Percentiles rank a stretch among this genome's conserved stretches.
These are phyloP conservation scores for Bergia sp. DNA, from an alignment of 92 coral and sea anemone species.

Conservation along the genomic window DNA sequence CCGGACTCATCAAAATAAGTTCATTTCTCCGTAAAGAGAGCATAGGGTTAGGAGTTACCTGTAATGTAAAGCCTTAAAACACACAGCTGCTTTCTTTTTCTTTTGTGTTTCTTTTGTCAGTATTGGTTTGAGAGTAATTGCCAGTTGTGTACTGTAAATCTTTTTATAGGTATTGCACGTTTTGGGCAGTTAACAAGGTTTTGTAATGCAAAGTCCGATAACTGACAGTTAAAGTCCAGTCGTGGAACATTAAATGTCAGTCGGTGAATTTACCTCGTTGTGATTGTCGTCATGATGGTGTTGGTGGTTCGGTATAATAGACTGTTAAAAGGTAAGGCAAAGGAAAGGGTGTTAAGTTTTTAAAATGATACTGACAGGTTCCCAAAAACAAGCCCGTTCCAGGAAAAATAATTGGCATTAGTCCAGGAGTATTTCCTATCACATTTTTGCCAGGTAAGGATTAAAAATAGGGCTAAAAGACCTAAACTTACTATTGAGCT, in stretches of 20 bases:
- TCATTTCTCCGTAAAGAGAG: no score
- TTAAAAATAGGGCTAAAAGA: no score
- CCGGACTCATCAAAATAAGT: no score
- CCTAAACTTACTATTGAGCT: no score
- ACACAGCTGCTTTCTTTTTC: no score
- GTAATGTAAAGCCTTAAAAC: no score
- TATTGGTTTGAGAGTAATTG: not conserved
- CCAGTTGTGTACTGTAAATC: not conserved
- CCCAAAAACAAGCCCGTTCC: not conserved
- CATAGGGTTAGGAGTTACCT: no score
- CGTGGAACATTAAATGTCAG: not conserved
- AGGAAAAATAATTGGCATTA: not conserved
- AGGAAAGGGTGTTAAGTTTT: not conserved
- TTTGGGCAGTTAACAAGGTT: not conserved
- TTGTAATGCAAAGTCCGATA: not conserved
- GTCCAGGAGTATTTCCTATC: not conserved
- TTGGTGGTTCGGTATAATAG: slow-evolving; percentile 21
- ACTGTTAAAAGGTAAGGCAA: slow-evolving; percentile 29
- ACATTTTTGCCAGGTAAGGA: no score
- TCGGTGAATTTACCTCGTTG: slow-evolving; percentile 25
- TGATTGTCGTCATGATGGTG: not conserved
- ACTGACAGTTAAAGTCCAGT: not conserved
- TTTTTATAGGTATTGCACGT: not conserved
- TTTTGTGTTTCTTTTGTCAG: no score
- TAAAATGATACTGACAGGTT: not conserved